Evolutionary conservation across 2,797 vertebrate species (phyloP).

Genomic region (Falco naumanni): DNA sequence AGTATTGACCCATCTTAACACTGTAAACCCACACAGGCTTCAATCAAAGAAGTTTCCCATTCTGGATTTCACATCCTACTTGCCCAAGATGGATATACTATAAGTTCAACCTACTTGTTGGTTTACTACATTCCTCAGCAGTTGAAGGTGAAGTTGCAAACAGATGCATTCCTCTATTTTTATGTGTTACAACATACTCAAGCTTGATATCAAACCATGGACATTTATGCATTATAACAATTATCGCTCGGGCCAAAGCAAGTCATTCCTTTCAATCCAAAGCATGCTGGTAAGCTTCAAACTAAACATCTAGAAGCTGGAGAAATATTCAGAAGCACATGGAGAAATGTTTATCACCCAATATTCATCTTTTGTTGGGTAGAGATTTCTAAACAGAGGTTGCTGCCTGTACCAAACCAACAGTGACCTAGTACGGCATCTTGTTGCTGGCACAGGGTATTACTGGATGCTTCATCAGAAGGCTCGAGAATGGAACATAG

Average conservation of each 20-base stretch:
- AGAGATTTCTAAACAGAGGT: not conserved
- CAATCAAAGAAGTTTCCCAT: not conserved
- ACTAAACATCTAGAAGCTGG: constrained; percentile 83
- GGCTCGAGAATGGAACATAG: not conserved
- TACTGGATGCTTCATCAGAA: not conserved
- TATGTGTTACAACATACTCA: constrained; percentile 76
- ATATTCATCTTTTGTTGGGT: not conserved
- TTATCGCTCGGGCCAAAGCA: constrained; percentile 77
- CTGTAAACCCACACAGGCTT: not conserved
- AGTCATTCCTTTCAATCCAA: constrained; percentile 78
- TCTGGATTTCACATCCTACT: not conserved
- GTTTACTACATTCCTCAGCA: constrained; percentile 73
- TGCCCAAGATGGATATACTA: not conserved
- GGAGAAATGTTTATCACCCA: not conserved
- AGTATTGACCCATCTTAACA: not conserved
- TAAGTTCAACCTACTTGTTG: constrained; percentile 20
- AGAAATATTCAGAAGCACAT: not conserved
- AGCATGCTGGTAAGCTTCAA: constrained; percentile 81
- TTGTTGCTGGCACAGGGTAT: not conserved
- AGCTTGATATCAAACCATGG: constrained; percentile 77
- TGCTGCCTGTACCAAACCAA: not conserved
- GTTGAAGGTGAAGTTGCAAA: constrained; percentile 77
- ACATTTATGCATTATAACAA: constrained; percentile 73
- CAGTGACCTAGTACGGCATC: not conserved
- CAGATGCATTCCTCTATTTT: constrained; percentile 69